Evolutionary conservation across 2,797 vertebrate genomes (phyloP).

Genomic region (Lutjanus campechanus): DNA sequence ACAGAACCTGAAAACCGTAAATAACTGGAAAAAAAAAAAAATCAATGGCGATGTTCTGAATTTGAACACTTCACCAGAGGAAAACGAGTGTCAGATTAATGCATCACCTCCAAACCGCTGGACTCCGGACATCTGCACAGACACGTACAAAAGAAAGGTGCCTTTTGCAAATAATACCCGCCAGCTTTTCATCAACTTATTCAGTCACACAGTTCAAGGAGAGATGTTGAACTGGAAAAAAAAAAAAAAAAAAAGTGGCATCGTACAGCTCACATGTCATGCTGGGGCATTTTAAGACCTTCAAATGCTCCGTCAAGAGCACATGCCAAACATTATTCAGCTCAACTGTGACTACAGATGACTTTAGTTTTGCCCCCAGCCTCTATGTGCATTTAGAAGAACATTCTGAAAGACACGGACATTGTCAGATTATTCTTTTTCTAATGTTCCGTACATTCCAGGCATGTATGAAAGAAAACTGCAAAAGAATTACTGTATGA

Average conservation of each 20-base stretch:
- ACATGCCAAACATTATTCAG: constrained; percentile 53
- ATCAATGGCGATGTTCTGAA: neutral
- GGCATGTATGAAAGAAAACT: neutral
- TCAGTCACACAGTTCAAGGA: constrained; percentile 60
- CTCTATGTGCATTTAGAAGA: neutral
- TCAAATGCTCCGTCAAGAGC: constrained; percentile 47
- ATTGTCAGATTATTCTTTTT: neutral
- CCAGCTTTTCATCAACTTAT: constrained; percentile 52
- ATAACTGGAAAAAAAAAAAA: neutral
- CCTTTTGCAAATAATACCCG: constrained; percentile 75
- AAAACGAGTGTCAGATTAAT: constrained; percentile 40
- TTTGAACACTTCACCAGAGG: constrained; percentile 8
- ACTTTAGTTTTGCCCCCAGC: neutral
- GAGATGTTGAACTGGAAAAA: neutral
- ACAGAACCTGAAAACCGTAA: neutral
- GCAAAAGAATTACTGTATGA: neutral
- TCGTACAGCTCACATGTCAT: constrained; percentile 29
- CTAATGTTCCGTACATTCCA: neutral
- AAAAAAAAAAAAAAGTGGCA: constrained; percentile 14
- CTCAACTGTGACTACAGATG: constrained; percentile 43
- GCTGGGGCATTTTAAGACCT: constrained; percentile 37
- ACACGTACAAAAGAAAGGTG: constrained; percentile 70
- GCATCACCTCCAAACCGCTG: constrained; percentile 55
- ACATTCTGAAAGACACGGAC: neutral
- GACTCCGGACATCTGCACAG: constrained; percentile 42